Evolutionary conservation across 2,113 vertebrate genomes (phyloP), one percentile per base, ranked within the genome.

Genomic region (Paratilapia polleni): DNA sequence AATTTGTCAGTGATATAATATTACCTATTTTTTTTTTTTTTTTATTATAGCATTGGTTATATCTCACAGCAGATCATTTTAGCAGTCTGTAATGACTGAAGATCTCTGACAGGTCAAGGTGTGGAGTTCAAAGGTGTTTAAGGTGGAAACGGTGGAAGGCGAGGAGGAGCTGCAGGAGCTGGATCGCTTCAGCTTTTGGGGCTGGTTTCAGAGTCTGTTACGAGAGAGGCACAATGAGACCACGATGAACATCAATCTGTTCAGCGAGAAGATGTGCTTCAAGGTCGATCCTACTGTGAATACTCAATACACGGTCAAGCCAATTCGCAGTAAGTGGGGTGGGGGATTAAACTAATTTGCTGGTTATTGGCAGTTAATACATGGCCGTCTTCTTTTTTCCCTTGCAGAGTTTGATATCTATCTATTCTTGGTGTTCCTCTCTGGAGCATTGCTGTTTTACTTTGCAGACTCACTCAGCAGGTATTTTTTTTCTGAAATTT

Each of bases 391-490:
- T 24, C n/a, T 47, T 82, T 26, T 1, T 4, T 94, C 82, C 78
- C 24, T 87, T 88, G 26, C 94, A 99, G 98, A 94, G 76, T 98
- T 98, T 95, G 98, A 99, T 78, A 95, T 97, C 14, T 97, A 96
- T 85, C 94, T 99, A 63, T 97, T 99, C 90, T 12, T 96, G 41
- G 89, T 98, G 66, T 99, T 97, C 85, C 91, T 98, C n/a, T 85
- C 96, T 89, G 98, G 98, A 84, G 85, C 96, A 14, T 28, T 93
- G 62, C 84, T 99, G 77, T 99, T 99, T 81, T 90, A 97, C 89
- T 98, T 96, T 87, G 97, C 97, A 68, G 97, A 98, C 49, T 77
- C 93, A 3, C 95, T 99, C 74, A 99, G 98, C 97, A 97, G 97
- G 98, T 99, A 94, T 88, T 60, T 52, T 70, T 12, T 47, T 4